Conservation (phyloP, 53 echinoderm and acorn worm species). For the Stichopus horrens region DNA sequence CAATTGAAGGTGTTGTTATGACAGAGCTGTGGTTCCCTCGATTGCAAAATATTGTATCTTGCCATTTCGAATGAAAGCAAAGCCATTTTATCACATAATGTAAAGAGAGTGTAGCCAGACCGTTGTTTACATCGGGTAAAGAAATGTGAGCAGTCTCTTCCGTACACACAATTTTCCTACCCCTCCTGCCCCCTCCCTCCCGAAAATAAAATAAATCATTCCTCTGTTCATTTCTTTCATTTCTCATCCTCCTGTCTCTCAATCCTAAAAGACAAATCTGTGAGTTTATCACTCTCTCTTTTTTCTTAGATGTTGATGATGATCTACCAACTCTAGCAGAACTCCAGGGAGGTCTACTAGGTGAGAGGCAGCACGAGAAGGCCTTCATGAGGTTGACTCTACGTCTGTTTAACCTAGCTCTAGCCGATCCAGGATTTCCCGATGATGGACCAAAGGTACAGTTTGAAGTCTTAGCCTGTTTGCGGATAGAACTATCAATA, state of each 20-base stretch:
- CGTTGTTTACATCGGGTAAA: no score
- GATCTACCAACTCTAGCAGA: constrained; percentile 84
- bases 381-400: constrained; percentile 75
- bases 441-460: constrained; percentile 62
- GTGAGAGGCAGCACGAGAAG: constrained; percentile 81
- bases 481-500: no score
- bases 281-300: neutral
- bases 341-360: constrained; percentile 77
- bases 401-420: constrained; percentile 79
- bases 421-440: constrained; percentile 90
- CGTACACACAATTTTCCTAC: neutral
- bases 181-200: neutral
- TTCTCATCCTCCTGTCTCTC: neutral
- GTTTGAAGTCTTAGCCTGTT: no score
- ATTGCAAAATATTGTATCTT: no score
- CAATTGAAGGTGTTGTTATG: no score
- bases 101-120: no score
- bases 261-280: neutral
- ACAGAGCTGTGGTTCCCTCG: no score
- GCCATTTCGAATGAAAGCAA: no score
- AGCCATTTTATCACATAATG: no score
- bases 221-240: neutral
- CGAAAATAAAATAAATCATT: no score
- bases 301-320: constrained; percentile 70
- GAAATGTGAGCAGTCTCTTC: no score